Evolutionary conservation across 2,113 vertebrate species (phyloP).

Genomic region (Aramus guarauna): DNA sequence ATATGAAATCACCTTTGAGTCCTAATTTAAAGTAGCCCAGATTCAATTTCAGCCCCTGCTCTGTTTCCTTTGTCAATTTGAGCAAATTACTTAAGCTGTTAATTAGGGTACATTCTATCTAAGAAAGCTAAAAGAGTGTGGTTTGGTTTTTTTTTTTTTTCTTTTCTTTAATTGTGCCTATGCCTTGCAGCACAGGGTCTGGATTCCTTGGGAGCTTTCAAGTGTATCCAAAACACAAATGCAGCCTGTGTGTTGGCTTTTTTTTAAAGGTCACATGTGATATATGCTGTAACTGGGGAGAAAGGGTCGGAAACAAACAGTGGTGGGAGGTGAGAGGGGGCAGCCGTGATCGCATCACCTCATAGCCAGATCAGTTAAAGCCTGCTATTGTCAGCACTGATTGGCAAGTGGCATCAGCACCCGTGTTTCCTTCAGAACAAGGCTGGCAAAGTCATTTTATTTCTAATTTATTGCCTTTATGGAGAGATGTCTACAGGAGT

Average conservation of each 20-base stretch:
- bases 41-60: background rate
- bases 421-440: background rate
- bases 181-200: background rate
- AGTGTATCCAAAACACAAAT: conserved; percentile 2
- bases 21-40: background rate
- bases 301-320: background rate
- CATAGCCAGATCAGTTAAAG: background rate
- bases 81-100: background rate
- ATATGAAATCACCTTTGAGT: background rate
- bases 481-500: background rate
- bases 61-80: background rate
- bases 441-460: background rate
- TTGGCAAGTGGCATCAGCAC: background rate
- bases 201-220: conserved; percentile 21
- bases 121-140: background rate
- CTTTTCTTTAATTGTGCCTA: background rate
- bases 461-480: background rate
- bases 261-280: background rate
- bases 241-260: background rate
- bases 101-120: background rate
- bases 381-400: background rate
- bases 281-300: background rate
- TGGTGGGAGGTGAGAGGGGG: background rate
- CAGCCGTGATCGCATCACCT: background rate
- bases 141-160: background rate